Evolutionary conservation across 1,140 invertebrate genomes (phyloP), one percentile per base, ranked within the genome.

Genomic region (Drosophila pruinosa): DNA sequence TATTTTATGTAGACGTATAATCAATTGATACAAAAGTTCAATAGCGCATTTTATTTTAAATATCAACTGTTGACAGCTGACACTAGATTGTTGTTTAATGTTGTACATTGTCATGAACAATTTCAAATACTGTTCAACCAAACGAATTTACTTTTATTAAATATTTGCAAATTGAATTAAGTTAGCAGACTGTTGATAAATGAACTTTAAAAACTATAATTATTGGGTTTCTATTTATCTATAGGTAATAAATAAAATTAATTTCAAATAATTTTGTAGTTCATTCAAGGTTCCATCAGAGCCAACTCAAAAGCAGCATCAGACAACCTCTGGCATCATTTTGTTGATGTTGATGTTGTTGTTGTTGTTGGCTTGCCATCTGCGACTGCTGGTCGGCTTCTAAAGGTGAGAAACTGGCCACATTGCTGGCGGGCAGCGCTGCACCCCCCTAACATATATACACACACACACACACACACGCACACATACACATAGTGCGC

Each of bases 361-460:
- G 39, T 64, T 54, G 50, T 64, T 56, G 68, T 76, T 70, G 47
- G 19, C 56, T 48, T 53, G 63, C 53, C 69, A 83, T 76, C 73
- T 72, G 77, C 67, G 67, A 71, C 78, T 77, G 79, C 54, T 78
- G 71, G 75, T 73, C 80, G 75, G 67, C 76, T 85, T 69, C 78
- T 69, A 86, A 88, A 86, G 81, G 81, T 86, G 81, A 86, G 81
- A 86, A 86, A 86, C 82, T 86, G 80, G 82, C 80, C 82, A 86
- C 50, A 86, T 88, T 75, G 82, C 81, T 78, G 52, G 71, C 70
- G 81, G 78, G 78, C 72, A 76, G 54, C 67, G 65, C 74, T 77
- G 81, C 81, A 74, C 72, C 81, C 80, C 82, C 65, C 61, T 52
- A 64, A 68, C 39, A 65, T 39, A 78, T 56, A 78, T 59, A 69